A percentile compares a stretch with the other conserved stretches of the same genome.
These are phyloP conservation scores for Chaetops frenatus DNA, from an alignment of 2,113 vertebrate species.

Conservation along the genomic window DNA sequence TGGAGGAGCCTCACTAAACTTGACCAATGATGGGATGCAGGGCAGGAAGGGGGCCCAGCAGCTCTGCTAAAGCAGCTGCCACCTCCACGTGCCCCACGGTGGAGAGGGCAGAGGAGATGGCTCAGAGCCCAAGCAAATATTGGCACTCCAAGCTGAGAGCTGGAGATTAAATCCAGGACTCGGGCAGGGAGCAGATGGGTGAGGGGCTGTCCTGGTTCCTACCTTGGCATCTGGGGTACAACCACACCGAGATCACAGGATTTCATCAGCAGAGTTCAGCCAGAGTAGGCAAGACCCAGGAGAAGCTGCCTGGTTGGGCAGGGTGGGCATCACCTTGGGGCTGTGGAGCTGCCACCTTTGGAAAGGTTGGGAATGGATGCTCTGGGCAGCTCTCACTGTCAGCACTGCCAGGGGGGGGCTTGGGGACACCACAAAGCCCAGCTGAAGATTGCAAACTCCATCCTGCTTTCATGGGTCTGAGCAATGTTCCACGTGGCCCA, in stretches of 20 bases:
- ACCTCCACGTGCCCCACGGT: accelerated
- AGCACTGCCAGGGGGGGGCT: not conserved
- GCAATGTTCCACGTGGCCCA: accelerated
- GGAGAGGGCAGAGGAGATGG: not conserved
- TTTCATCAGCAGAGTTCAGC: not conserved
- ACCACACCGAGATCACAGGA: not conserved
- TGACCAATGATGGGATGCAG: not conserved
- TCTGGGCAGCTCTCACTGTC: not conserved
- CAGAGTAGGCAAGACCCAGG: not conserved
- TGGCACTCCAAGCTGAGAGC: not conserved
- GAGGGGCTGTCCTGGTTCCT: not conserved
- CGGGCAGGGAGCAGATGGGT: not conserved
- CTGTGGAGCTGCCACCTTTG: not conserved
- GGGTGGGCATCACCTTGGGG: accelerated
- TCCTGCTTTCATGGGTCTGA: not conserved
- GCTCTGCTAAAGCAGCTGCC: not conserved
- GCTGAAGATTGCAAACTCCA: not conserved
- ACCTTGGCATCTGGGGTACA: accelerated
- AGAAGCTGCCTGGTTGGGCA: not conserved
- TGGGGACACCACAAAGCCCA: not conserved
- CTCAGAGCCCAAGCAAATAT: not conserved
- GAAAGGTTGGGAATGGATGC: not conserved
- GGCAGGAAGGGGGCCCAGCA: not conserved
- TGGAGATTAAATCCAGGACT: not conserved
- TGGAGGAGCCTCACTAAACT: not conserved